Conservation (phyloP, 1,140 invertebrate genomes). For the Ganaspis sp. region DNA sequence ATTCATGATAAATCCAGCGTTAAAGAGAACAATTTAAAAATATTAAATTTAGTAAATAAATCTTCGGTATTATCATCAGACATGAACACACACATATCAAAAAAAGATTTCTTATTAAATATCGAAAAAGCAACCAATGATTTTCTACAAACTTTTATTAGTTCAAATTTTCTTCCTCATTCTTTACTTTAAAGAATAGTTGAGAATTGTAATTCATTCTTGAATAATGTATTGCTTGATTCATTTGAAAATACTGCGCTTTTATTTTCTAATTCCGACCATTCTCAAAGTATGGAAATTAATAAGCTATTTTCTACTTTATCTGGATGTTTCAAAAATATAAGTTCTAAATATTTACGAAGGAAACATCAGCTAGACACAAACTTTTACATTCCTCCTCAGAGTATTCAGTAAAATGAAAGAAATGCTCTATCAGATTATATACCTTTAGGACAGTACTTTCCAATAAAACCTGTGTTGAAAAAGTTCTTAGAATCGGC, state of each 20-base stretch:
- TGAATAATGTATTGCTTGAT: constrained; percentile 5
- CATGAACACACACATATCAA: not conserved
- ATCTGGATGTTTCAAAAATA: too few species aligned
- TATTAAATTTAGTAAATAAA: not conserved
- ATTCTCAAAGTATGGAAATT: not conserved
- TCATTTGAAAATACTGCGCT: not conserved
- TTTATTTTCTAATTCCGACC: constrained; percentile 14
- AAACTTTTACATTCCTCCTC: too few species aligned
- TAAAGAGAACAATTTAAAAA: not conserved
- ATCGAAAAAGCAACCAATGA: not conserved
- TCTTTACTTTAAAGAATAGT: not conserved
- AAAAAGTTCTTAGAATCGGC: constrained; percentile 33
- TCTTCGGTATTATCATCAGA: not conserved
- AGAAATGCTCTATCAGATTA: too few species aligned
- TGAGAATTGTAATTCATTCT: not conserved
- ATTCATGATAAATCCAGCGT: not conserved
- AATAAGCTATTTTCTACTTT: constrained; percentile 29
- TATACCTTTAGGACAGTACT: constrained; percentile 38
- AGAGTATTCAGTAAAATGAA: too few species aligned
- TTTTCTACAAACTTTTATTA: not conserved
- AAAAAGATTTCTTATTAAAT: not conserved
- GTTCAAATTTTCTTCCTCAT: not conserved
- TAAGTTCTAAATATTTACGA: too few species aligned
- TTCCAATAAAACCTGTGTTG: constrained; percentile 29
- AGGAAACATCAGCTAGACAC: too few species aligned